phyloP scores from a whole-genome alignment of 1,140 invertebrate species.

The Semibalanus balanoides region DNA sequence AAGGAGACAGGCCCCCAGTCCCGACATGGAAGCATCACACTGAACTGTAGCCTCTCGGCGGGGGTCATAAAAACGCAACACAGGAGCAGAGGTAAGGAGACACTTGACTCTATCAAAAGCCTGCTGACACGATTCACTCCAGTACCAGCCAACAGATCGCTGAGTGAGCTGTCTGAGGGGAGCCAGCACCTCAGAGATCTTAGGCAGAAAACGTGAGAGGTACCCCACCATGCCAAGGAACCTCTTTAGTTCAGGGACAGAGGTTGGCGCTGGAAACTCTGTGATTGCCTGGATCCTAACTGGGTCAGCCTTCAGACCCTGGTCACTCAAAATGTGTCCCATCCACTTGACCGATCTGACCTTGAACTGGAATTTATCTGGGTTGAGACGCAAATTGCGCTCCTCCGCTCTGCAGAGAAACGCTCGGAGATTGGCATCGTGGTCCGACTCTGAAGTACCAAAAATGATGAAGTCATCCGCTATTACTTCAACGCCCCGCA shows the following conservation, averaged over 20 bases:
- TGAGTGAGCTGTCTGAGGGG: background rate
- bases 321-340: background rate
- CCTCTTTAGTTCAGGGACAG: background rate
- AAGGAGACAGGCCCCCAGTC: conserved; percentile 7
- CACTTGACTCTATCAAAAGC: background rate
- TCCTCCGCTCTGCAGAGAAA: no score
- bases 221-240: background rate
- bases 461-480: no score
- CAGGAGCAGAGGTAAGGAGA: background rate
- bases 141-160: background rate
- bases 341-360: background rate
- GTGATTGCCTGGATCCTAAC: background rate
- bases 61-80: background rate
- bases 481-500: no score
- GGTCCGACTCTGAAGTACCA: no score
- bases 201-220: background rate
- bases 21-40: conserved; percentile 6
- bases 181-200: background rate
- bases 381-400: background rate
- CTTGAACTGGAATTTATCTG: background rate
- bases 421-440: no score
- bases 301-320: background rate
- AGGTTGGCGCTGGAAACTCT: background rate
- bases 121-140: background rate
- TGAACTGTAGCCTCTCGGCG: background rate